These are phyloP conservation scores for Chrysomallon squamiferum DNA, from an alignment of 1,140 invertebrate species.

Conservation along the genomic window DNA sequence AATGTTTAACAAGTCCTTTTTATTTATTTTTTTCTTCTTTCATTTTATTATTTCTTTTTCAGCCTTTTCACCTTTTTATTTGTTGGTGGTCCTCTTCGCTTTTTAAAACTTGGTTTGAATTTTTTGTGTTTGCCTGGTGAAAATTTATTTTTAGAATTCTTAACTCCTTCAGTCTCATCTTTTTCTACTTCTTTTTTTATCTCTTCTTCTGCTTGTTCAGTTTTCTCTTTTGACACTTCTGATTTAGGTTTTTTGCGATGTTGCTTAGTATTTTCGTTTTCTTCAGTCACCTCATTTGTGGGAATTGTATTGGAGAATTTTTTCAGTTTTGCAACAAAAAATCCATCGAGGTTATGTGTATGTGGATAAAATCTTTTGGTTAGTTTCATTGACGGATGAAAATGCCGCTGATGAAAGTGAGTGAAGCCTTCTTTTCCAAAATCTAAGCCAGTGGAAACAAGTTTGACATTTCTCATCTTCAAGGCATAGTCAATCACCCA, in stretches of 20 bases:
- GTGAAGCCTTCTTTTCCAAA: constrained; percentile 96
- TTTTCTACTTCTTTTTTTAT: too few species aligned
- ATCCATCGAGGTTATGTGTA: constrained; percentile 93
- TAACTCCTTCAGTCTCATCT: too few species aligned
- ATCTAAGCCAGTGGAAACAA: constrained; percentile 91
- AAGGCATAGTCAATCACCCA: constrained; percentile 95
- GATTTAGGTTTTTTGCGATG: not conserved
- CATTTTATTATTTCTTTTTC: too few species aligned
- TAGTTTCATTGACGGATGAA: constrained; percentile 43
- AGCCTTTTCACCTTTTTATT: too few species aligned
- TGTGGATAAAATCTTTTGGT: constrained; percentile 32
- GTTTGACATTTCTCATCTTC: constrained; percentile 89
- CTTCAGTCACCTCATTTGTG: constrained; percentile 23
- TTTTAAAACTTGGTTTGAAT: too few species aligned
- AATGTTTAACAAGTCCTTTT: too few species aligned
- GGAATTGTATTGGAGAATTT: constrained; percentile 86
- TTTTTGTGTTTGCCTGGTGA: too few species aligned
- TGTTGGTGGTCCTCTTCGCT: too few species aligned
- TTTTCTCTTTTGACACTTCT: too few species aligned
- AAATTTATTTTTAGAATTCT: too few species aligned
- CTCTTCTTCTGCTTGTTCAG: too few species aligned
- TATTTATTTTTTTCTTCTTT: too few species aligned
- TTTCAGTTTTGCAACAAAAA: constrained; percentile 98
- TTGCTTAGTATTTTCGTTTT: not conserved
- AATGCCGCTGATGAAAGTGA: constrained; percentile 69